A percentile compares a stretch with the other conserved stretches of the same genome.
Evolutionary conservation across 2,888 invertebrate genomes (phyloP).

Genomic region (Silvanus unidentatus): DNA sequence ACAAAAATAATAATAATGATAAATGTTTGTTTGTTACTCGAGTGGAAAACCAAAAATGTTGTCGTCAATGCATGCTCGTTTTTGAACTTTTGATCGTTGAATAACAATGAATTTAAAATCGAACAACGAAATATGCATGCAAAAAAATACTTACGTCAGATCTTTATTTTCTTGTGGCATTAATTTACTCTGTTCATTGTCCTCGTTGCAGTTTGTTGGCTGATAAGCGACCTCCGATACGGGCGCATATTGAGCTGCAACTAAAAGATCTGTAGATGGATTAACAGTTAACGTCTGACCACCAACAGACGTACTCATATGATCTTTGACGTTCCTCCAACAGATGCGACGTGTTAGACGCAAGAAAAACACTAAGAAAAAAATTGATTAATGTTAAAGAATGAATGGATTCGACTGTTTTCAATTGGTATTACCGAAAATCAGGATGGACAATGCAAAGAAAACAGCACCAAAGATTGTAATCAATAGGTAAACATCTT

Average conservation of each 20-base stretch:
- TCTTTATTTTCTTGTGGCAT: constrained; percentile 67
- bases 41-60: no score
- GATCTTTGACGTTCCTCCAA: constrained; percentile 42
- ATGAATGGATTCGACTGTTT: no score
- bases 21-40: no score
- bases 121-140: no score
- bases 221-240: constrained; percentile 61
- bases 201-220: constrained; percentile 56
- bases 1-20: neutral
- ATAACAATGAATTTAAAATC: no score
- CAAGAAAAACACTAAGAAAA: constrained; percentile 39
- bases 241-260: constrained; percentile 70
- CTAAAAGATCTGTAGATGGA: constrained; percentile 70
- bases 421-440: constrained; percentile 48
- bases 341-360: constrained; percentile 40
- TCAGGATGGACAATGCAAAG: constrained; percentile 55
- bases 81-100: no score
- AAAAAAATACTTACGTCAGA: constrained; percentile 47
- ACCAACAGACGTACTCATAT: constrained; percentile 49
- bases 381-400: neutral
- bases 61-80: no score
- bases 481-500: constrained; percentile 45
- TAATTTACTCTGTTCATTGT: constrained; percentile 66
- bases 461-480: constrained; percentile 60
- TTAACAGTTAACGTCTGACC: constrained; percentile 58